Percentiles rank a stretch among this genome's conserved stretches.
These are phyloP conservation scores for Cynoglossus semilaevis DNA, from an alignment of 2,113 vertebrate species.

Conservation along the genomic window DNA sequence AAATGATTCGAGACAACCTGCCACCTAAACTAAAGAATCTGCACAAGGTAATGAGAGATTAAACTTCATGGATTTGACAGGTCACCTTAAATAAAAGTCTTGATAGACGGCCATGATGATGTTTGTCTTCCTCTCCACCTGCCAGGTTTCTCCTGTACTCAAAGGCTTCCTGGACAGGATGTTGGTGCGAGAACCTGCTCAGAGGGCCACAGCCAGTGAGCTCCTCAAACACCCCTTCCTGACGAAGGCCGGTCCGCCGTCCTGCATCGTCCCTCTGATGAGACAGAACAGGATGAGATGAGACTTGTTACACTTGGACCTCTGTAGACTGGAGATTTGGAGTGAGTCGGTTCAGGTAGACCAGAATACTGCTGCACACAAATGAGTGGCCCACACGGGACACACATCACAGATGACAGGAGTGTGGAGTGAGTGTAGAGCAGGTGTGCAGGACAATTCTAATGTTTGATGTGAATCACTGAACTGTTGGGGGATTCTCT, in stretches of 20 bases:
- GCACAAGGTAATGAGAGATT: slow-evolving; percentile 83
- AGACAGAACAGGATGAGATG: slow-evolving; percentile 89
- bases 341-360: slow-evolving; percentile 28
- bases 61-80: too few relatives aligned
- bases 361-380: slow-evolving; percentile 41
- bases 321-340: slow-evolving; percentile 22
- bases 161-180: slow-evolving; percentile 91
- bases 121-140: not conserved
- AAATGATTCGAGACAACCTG: slow-evolving; percentile 96
- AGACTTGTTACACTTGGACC: slow-evolving; percentile 42
- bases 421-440: not conserved
- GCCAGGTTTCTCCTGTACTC: slow-evolving; percentile 86
- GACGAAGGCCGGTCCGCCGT: slow-evolving; percentile 83
- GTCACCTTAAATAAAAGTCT: too few relatives aligned
- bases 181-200: slow-evolving; percentile 86
- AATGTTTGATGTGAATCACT: slow-evolving; percentile 34
- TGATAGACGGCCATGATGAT: too few relatives aligned
- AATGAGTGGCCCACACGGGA: slow-evolving; percentile 3
- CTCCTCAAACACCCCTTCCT: slow-evolving; percentile 90
- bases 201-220: slow-evolving; percentile 84
- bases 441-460: slow-evolving; percentile 41
- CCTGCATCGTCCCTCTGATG: slow-evolving; percentile 93
- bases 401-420: slow-evolving; percentile 11
- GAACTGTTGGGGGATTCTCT: slow-evolving; percentile 29
- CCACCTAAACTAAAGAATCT: slow-evolving; percentile 92